Percentiles rank a stretch among this genome's conserved stretches.
These are phyloP conservation scores for Zoanthus sociatus DNA, from an alignment of 92 coral and sea anemone species.

Conservation along the genomic window DNA sequence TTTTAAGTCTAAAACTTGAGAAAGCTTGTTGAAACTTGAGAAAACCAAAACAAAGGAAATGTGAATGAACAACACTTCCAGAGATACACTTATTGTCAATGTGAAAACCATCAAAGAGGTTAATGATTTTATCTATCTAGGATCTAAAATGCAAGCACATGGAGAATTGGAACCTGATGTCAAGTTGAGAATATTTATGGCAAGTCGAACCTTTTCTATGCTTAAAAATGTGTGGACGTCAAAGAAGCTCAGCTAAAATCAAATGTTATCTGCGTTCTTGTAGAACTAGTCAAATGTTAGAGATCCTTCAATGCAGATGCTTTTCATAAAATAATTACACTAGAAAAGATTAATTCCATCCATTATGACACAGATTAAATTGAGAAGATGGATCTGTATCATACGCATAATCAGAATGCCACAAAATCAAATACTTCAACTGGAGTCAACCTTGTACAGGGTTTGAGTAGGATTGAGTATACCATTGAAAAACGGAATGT, in stretches of 20 bases:
- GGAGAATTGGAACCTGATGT: conserved; percentile 32
- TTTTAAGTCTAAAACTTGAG: no score
- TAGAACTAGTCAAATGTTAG: not conserved
- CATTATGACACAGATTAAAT: no score
- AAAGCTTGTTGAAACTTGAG: no score
- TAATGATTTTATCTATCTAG: conserved; percentile 28
- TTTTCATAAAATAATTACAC: not conserved
- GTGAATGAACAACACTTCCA: not conserved
- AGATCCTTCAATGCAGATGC: not conserved
- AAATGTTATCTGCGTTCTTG: not conserved
- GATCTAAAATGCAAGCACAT: conserved; percentile 22
- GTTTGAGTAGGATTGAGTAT: no score
- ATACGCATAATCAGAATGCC: no score
- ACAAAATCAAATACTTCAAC: no score
- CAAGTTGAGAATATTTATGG: conserved; percentile 23
- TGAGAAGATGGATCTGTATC: no score
- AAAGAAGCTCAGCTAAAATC: conserved; percentile 24
- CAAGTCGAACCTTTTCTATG: conserved; percentile 25
- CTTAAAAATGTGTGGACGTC: conserved; percentile 1
- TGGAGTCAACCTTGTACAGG: no score
- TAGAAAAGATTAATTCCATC: no score
- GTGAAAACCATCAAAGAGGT: conserved; percentile 12
- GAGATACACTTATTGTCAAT: conserved; percentile 10
- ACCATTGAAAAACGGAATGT: no score
- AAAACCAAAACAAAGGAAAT: no score